Evolutionary conservation across 1,140 invertebrate genomes (phyloP), one percentile per base, ranked within the genome.

Genomic region (Saccostrea cuccullata): DNA sequence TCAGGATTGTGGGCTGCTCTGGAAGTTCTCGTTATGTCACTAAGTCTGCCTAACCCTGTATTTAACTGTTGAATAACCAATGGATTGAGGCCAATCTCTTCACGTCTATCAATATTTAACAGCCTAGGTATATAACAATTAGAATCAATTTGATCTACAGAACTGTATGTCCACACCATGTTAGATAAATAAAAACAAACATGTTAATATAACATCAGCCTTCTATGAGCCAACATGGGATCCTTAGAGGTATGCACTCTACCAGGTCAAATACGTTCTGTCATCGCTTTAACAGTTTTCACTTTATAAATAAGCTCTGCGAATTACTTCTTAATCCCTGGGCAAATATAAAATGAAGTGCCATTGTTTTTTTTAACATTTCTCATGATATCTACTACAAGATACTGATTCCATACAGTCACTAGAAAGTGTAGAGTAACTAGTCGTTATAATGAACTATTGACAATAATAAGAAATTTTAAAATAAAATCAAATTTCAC

Each of bases 161-260:
- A 77, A 26, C 30, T 30, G 70, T 77, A 26, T 77, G 70, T 77
- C 70, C 70, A 77, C 70, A 77, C 70, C 30, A 26, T 77, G 70
- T 77, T 30, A 77, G 70, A 77, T 77, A 77, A 77, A 77, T 77
- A 77, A 77, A 77, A 15, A 77, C 70, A 77, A 77, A 77, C 70
- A 77, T 13, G 23, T 36, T 77, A 8, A 77, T 77, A 77, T 15
- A 77, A 30, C 26, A 8, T 15, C 23, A 77, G 23, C 70, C 11
- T 64, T n/a, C 26, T 30, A 77, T 36, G 30, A 77, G 30, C 70
- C 70, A 36, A 77, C 70, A 77, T 12, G 30, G 70, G 26, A 15
- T 64, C 58, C 15, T 20, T 17, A 36, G 15, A 11, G 30, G 30
- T 36, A 30, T 26, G 70, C 30, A 77, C 15, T 20, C 6, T 17